phyloP scores from a whole-genome alignment of 2,797 vertebrate genomes.

The Sandelia bainsii region DNA sequence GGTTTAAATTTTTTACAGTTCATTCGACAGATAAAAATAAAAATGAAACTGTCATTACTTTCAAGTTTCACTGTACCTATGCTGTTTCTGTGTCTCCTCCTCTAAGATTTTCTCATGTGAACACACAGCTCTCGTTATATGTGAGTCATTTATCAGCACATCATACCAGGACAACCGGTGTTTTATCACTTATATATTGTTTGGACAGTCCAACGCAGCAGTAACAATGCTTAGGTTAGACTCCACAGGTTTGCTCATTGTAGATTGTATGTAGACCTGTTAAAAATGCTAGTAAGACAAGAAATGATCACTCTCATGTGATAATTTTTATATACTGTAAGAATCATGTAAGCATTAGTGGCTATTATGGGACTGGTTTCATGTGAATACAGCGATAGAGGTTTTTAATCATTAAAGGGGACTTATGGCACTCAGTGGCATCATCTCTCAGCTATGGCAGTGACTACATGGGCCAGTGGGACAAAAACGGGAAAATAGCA shows the following conservation, averaged over 20 bases:
- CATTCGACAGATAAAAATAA: neutral
- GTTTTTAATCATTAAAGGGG: neutral
- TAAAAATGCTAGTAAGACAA: neutral
- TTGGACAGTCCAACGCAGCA: too few species aligned
- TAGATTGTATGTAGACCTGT: neutral
- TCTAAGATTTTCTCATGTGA: too few species aligned
- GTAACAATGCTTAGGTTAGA: neutral
- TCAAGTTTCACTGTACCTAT: neutral
- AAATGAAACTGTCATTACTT: too few species aligned
- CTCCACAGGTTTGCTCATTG: too few species aligned
- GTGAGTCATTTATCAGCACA: too few species aligned
- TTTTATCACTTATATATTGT: too few species aligned
- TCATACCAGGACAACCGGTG: too few species aligned
- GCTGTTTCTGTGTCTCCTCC: neutral
- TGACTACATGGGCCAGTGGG: neutral
- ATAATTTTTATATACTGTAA: neutral
- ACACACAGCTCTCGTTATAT: too few species aligned
- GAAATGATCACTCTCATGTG: too few species aligned
- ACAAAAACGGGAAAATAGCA: neutral
- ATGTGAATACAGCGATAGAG: too few species aligned
- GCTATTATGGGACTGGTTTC: too few species aligned
- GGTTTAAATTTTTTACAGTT: neutral
- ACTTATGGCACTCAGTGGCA: neutral
- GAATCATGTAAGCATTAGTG: neutral
- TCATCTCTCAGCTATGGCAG: neutral